Percentiles rank a stretch among this genome's conserved stretches.
These are phyloP conservation scores for Orthonevra nobilis DNA, from an alignment of 2,888 invertebrate genomes.

Conservation along the genomic window DNA sequence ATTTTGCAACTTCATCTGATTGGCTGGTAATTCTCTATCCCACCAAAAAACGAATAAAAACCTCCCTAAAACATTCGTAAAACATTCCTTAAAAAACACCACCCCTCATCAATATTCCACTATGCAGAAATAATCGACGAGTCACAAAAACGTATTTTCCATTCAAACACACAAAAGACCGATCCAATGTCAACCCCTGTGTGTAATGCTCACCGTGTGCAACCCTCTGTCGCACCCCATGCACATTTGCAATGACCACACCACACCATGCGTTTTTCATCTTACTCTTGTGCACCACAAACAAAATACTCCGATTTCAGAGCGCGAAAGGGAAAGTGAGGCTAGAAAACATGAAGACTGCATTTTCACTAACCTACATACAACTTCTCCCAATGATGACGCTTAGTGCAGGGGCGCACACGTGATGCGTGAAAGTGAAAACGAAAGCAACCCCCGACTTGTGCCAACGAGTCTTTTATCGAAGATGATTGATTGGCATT, in stretches of 20 bases:
- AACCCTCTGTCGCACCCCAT: conserved; percentile 55
- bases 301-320: conserved; percentile 64
- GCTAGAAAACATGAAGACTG: conserved; percentile 32
- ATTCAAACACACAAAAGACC: conserved; percentile 46
- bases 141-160: conserved; percentile 59
- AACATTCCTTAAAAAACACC: conserved; percentile 42
- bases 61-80: conserved; percentile 48
- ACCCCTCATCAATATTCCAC: conserved; percentile 36
- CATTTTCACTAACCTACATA: background rate
- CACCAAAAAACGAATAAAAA: conserved; percentile 52
- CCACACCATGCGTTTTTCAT: conserved; percentile 29
- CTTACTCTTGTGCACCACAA: conserved; percentile 16
- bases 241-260: conserved; percentile 46
- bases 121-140: conserved; percentile 37
- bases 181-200: conserved; percentile 35
- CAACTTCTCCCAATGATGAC: too few species aligned
- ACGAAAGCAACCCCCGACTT: conserved; percentile 57
- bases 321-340: conserved; percentile 54
- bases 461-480: conserved; percentile 23
- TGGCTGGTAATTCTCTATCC: conserved; percentile 29
- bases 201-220: conserved; percentile 38
- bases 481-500: conserved; percentile 51
- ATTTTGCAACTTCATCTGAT: conserved; percentile 26
- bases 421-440: conserved; percentile 65
- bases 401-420: conserved; percentile 30